Conservation (phyloP, 2,113 vertebrate species). For the cat (Felis catus) region F.catus_Fca126_mat1.0 CM031424.1:37893001-37893500, state of each 20-base stretch:
- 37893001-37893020: no score
- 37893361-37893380: not conserved
- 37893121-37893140: not conserved
- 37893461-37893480: not conserved
- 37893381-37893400: not conserved
- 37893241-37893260: not conserved
- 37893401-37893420: not conserved
- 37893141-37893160: not conserved
- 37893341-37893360: not conserved
- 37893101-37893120: not conserved
- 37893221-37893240: not conserved
- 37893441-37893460: not conserved
- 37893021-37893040: no score
- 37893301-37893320: not conserved
- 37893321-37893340: not conserved
- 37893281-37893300: not conserved
- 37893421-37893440: not conserved
- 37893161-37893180: not conserved
- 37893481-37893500: not conserved
- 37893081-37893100: not conserved
- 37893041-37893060: not conserved
- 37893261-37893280: not conserved
- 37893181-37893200: not conserved
- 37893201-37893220: not conserved
- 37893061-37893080: not conserved